Base-by-base conservation (phyloP, 2,113 vertebrate species). In the Ochotona princeps region DNA sequence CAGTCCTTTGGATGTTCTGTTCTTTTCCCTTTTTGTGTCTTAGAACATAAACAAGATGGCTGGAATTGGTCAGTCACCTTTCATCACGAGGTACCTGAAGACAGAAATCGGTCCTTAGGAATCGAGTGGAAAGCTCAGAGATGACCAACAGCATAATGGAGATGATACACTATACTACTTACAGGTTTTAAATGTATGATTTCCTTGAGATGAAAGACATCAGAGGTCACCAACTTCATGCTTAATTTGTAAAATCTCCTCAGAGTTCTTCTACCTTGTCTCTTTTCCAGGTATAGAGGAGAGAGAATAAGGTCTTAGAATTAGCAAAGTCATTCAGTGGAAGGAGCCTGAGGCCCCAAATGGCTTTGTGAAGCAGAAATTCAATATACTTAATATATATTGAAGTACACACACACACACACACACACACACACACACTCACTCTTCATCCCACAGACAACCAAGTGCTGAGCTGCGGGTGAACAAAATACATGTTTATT, bases 101-200 rank as follows among this genome's bases (percentile, higher is more conserved):
- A 12, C 5, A n/a, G 63, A 63, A 83, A 35, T 15, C 11, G 26
- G 61, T 63, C 38, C n/a, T 14, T 38, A 26, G 17, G 38, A 3
- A 5, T 35, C 1, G 14, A 32, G 49, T 1, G 0, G 35, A 54
- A 47, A 72, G 57, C 7, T 26, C 44, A 67, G 74, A 73, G 30
- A 32, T 3, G 21, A 18, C 14, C 4, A 0, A 8, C 11, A 28
- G 28, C 5, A 0, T 3, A 12, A 2, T 8, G 10, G 12, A 23
- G 32, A 8, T 1, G 21, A 12, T 0, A 1, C 0, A 3, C 30
- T n/a, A 21, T 8, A 11, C 21, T 20, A 17, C 14, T 2, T 15
- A 2, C 3, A 23, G 17, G 28, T 23, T 20, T 13, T 9, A n/a
- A 3, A 8, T 51, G 2, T 11, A 3, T 18, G 38, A 28, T 75